Evolutionary conservation across 23 tunicate species (phyloP).

Genomic region (Diplosoma virens): DNA sequence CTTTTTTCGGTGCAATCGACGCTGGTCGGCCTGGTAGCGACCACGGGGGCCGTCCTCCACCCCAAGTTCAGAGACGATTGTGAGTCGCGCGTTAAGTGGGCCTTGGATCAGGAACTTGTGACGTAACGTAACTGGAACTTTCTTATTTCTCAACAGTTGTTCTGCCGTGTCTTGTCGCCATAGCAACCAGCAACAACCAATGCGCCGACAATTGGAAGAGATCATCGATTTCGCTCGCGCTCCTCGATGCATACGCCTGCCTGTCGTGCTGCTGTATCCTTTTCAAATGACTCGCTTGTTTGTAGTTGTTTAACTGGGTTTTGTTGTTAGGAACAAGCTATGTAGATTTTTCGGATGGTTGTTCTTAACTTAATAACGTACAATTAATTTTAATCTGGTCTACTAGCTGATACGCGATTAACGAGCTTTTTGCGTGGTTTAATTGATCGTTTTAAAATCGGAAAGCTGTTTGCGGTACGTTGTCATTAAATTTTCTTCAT

Average conservation of each 20-base stretch:
- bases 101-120: not conserved
- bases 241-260: constrained; percentile 72
- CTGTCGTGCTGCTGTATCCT: constrained; percentile 91
- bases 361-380: no score
- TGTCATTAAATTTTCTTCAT: no score
- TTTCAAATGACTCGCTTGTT: no score
- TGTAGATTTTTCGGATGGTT: no score
- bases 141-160: constrained; percentile 37
- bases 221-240: constrained; percentile 36
- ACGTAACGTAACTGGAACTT: not conserved
- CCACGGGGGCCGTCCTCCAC: constrained; percentile 46
- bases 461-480: no score
- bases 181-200: constrained; percentile 78
- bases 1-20: constrained; percentile 37
- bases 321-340: no score
- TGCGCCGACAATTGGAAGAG: constrained; percentile 39
- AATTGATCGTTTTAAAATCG: no score
- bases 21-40: constrained; percentile 9
- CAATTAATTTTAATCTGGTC: no score
- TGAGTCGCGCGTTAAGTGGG: not conserved
- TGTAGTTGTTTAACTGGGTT: no score
- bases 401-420: no score
- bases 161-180: constrained; percentile 69
- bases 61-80: constrained; percentile 92
- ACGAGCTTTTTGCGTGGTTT: no score